These are phyloP conservation scores for Trinectes maculatus DNA, from an alignment of 2,113 vertebrate species.

Conservation along the genomic window DNA sequence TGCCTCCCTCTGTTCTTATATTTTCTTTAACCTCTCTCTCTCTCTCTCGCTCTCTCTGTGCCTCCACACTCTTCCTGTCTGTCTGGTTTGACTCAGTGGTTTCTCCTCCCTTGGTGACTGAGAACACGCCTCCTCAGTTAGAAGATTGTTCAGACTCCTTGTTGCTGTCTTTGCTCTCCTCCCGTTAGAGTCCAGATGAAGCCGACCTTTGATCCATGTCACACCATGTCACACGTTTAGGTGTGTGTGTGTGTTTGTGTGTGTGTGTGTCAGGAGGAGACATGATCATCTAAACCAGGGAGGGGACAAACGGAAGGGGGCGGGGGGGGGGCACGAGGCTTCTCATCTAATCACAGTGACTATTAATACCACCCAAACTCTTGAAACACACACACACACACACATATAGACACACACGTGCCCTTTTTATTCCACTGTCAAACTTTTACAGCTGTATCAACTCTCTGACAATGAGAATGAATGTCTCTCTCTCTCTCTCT, in stretches of 20 bases:
- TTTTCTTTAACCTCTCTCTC: background rate
- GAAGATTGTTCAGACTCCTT: background rate
- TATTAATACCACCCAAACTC: constrained; percentile 1
- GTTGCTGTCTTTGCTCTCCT: background rate
- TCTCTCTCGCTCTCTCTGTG: background rate
- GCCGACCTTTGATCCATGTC: background rate
- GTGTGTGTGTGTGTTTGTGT: background rate
- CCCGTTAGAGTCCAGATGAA: background rate
- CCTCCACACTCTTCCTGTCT: constrained; percentile 19
- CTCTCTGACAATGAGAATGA: constrained; percentile 18
- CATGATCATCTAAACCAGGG: no score
- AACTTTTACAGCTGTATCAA: constrained; percentile 17
- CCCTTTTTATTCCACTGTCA: constrained; percentile 26
- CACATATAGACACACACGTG: constrained; percentile 17
- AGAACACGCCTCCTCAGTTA: constrained; percentile 7
- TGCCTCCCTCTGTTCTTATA: constrained; percentile 4
- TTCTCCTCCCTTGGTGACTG: background rate
- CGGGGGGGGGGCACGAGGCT: no score
- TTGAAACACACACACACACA: background rate
- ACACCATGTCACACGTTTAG: constrained; percentile 4
- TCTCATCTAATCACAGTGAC: constrained; percentile 31
- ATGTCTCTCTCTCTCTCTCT: no score
- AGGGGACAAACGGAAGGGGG: constrained; percentile 2
- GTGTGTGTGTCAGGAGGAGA: background rate
- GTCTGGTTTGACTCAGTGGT: constrained; percentile 8